Base-by-base conservation (phyloP, 2,888 invertebrate genomes). In the Diarsia dahlii region DNA sequence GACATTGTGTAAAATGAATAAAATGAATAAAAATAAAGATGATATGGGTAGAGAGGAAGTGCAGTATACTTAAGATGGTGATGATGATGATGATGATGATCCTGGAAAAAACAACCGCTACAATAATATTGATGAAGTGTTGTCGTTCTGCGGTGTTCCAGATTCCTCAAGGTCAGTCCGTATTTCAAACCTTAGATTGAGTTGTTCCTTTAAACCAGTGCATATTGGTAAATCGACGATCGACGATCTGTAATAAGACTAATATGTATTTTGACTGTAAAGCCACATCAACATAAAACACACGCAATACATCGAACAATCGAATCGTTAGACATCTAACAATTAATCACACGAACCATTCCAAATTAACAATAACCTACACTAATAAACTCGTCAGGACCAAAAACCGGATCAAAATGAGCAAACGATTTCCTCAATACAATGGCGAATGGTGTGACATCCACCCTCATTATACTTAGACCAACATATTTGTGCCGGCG, bases 391-490 rank as follows among this genome's bases (percentile, higher is more conserved):
- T 85, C 84, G 77, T 90, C 89, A 87, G 80, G 80, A 81, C 81
- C 85, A 80, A 80, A 81, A 80, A 90, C 85, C 84, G 69, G 66
- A 80, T 28, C 89, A 79, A 94, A 95, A 94, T 92, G 94, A 93
- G 91, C 94, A 94, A 93, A 90, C 88, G 84, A 91, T 92, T 91
- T 89, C 82, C 52, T 81, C 80, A 87, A 82, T 73, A 87, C 84
- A 86, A 88, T 84, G 80, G 79, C 78, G 78, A 84, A 87, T 85
- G 82, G 80, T 81, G 80, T 84, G 83, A 90, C 77, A 82, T 79
- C 84, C 81, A 84, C 88, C 84, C 88, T 88, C 82, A 86, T 88
- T 89, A 28, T 28, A 28, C 28, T 28, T 28, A 28, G 28, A 28
- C 28, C 28, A 28, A 28, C 28, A 28, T 28, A 28, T 28, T 2